Base-by-base conservation (phyloP, 2,888 invertebrate species). In the Chydorus sphaericus region DNA sequence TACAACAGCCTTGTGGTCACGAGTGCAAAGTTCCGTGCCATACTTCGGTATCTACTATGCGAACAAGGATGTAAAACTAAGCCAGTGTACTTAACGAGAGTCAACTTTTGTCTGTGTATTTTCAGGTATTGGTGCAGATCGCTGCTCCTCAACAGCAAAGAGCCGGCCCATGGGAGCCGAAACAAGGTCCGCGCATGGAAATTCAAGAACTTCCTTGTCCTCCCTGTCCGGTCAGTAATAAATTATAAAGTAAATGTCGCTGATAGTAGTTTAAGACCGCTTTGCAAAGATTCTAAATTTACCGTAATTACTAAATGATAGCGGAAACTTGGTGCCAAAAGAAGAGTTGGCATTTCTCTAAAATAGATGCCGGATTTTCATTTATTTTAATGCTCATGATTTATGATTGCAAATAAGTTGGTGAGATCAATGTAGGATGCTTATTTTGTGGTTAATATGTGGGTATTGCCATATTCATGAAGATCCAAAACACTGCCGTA, bases 11-110 rank as follows among this genome's bases (percentile, higher is more conserved):
- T 48, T 87, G 88, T 67, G 70, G 70, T 0, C 91, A 91, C 66
- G 67, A 70, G 3, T 91, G 90, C 68, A 74, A 75, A 55, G 76
- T 77, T 0, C 67, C 71, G n/a, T 92, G 91, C 66, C 91, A 91
- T 68, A 77, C 81, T 38, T 78, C 81, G 61, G 82, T 86, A n/a
- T n/a, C n/a, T n/a, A n/a, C n/a, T n/a, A n/a, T n/a, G n/a, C n/a
- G n/a, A n/a, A n/a, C n/a, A n/a, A n/a, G n/a, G n/a, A n/a, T n/a
- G n/a, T n/a, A n/a, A n/a, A n/a, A n/a, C n/a, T n/a, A n/a, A n/a
- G n/a, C n/a, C n/a, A n/a, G n/a, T n/a, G n/a, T n/a, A n/a, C n/a
- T n/a, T n/a, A n/a, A n/a, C n/a, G n/a, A n/a, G n/a, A n/a, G n/a
- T n/a, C n/a, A n/a, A n/a, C n/a, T n/a, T n/a, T n/a, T n/a, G n/a